A percentile compares a stretch with the other conserved stretches of the same genome.
Conservation (phyloP, 1,140 invertebrate species). For the Pseudomyrmex gracilis region DNA sequence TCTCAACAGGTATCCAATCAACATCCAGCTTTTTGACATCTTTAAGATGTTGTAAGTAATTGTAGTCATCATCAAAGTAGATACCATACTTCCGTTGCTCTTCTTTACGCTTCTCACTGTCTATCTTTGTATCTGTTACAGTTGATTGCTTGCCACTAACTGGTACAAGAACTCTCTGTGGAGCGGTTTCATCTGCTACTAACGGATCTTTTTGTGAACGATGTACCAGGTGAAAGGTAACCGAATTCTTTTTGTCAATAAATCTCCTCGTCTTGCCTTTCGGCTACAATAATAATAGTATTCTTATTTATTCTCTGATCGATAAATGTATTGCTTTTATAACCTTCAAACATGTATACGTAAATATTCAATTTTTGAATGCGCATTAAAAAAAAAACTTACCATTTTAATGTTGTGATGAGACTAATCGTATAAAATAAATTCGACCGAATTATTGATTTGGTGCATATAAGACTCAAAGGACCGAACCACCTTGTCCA, state of each 20-base stretch:
- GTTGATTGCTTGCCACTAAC: slow-evolving; percentile 78
- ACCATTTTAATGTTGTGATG: slow-evolving; percentile 56
- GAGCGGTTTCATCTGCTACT: slow-evolving; percentile 94
- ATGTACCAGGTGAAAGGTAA: slow-evolving; percentile 96
- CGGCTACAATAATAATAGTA: slow-evolving; percentile 85
- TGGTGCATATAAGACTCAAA: too few relatives aligned
- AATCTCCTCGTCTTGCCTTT: slow-evolving; percentile 92
- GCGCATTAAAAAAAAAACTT: background rate
- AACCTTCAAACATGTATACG: background rate
- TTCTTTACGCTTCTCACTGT: slow-evolving; percentile 88
- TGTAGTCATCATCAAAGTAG: slow-evolving; percentile 97
- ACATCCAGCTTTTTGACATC: slow-evolving; percentile 86
- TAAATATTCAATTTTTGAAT: slow-evolving; percentile 5
- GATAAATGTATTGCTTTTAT: background rate
- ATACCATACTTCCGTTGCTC: slow-evolving; percentile 97
- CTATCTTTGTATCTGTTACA: slow-evolving; percentile 74
- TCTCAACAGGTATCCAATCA: slow-evolving; percentile 80
- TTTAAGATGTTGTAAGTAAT: slow-evolving; percentile 97
- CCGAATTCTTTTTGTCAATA: slow-evolving; percentile 96
- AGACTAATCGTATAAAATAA: background rate
- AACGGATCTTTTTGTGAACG: slow-evolving; percentile 97
- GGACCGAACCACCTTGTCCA: too few relatives aligned
- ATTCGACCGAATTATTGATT: background rate
- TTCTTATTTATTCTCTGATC: background rate
- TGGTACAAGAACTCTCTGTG: slow-evolving; percentile 93